Evolutionary conservation across 1,140 invertebrate genomes (phyloP).

Genomic region (Paralvinella palmiformis): DNA sequence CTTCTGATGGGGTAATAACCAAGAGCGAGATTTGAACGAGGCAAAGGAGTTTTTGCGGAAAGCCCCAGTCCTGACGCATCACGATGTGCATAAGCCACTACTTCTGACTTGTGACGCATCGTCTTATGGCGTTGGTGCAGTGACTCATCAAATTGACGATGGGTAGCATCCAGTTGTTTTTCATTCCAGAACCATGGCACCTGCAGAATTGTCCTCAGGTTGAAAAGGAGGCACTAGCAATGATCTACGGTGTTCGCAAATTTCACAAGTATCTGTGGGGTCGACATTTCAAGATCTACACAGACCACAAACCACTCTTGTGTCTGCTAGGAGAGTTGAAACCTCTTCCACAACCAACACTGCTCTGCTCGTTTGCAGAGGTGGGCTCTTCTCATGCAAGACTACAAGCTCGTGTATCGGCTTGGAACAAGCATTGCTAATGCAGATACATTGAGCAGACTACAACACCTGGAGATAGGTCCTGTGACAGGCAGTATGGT

Average conservation of each 20-base stretch:
- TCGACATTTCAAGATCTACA: constrained; percentile 43
- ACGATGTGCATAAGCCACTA: constrained; percentile 39
- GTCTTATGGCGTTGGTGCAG: constrained; percentile 48
- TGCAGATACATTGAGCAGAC: constrained; percentile 9
- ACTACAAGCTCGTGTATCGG: constrained; percentile 21
- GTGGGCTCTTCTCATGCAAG: constrained; percentile 20
- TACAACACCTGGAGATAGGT: too few relatives aligned
- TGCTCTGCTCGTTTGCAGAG: constrained; percentile 27
- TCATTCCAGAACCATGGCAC: constrained; percentile 45
- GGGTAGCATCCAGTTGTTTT: too few relatives aligned
- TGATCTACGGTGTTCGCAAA: constrained; percentile 47
- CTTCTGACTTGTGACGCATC: constrained; percentile 52
- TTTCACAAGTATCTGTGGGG: constrained; percentile 52
- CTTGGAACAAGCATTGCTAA: constrained; percentile 1
- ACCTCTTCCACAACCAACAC: constrained; percentile 34
- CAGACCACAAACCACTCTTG: constrained; percentile 49
- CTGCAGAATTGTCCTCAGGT: constrained; percentile 53
- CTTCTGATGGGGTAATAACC: neutral
- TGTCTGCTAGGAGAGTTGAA: constrained; percentile 35
- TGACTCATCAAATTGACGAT: constrained; percentile 48
- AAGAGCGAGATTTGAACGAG: neutral
- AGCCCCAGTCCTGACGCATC: constrained; percentile 35
- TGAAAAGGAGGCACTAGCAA: constrained; percentile 52
- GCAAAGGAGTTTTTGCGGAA: neutral
- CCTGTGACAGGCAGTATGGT: neutral